Conservation (phyloP, 2,113 vertebrate genomes). For the Micromys minutus region DNA sequence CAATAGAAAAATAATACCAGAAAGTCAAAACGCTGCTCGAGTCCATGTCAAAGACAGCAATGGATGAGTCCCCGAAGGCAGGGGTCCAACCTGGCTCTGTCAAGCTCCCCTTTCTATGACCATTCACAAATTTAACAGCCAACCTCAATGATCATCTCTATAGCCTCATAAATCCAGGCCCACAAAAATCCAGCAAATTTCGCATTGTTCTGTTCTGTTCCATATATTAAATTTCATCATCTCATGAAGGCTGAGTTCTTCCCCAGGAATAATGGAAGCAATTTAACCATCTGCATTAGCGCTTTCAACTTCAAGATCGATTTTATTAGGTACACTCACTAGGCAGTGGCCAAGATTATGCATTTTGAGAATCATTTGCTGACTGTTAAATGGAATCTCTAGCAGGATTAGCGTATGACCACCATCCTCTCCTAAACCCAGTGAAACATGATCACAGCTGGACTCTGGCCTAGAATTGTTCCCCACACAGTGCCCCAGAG, state of each 20-base stretch:
- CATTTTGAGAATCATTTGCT: conserved; percentile 28
- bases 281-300: conserved; percentile 33
- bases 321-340: conserved; percentile 29
- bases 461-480: not conserved
- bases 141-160: conserved; percentile 15
- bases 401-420: not conserved
- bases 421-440: not conserved
- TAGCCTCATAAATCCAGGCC: conserved; percentile 42
- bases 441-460: conserved; percentile 26
- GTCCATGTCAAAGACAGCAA: conserved; percentile 13
- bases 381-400: conserved; percentile 1
- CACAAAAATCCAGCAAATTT: not conserved
- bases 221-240: conserved; percentile 33
- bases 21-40: conserved; percentile 9
- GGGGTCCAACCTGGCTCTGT: not conserved
- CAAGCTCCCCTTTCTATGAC: conserved; percentile 9
- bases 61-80: not conserved
- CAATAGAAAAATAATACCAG: conserved; percentile 26
- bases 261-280: not conserved
- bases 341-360: conserved; percentile 16
- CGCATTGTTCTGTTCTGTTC: not conserved
- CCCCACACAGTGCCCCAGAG: not conserved
- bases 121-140: conserved; percentile 12
- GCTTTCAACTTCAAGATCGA: conserved; percentile 38
- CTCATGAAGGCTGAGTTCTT: conserved; percentile 34